phyloP scores from a whole-genome alignment of 1,140 invertebrate species.

The Caenorhabditis brenneri region DNA sequence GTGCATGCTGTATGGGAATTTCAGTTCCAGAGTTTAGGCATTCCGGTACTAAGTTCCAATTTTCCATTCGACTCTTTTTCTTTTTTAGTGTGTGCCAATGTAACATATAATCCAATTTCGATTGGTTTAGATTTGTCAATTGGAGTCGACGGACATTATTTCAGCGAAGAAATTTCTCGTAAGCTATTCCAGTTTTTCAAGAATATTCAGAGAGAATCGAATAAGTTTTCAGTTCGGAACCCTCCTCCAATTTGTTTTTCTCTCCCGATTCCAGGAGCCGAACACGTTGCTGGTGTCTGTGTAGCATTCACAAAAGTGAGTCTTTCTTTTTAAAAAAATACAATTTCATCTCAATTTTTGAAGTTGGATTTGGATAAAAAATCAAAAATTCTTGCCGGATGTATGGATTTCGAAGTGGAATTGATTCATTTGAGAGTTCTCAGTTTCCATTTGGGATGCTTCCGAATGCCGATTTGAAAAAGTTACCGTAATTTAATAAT shows the following conservation, averaged over 20 bases:
- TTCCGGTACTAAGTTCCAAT: not conserved
- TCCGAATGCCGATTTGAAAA: conserved; percentile 48
- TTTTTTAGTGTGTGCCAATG: conserved; percentile 43
- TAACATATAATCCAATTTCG: conserved; percentile 41
- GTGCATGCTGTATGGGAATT: not conserved
- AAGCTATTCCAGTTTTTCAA: not conserved
- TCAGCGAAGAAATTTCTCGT: conserved; percentile 44
- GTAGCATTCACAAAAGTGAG: conserved; percentile 42
- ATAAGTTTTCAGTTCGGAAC: conserved; percentile 34
- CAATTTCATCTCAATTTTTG: not conserved
- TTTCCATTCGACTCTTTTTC: no score
- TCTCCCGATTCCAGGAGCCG: conserved; percentile 12
- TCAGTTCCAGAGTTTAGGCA: conserved; percentile 34
- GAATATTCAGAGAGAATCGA: no score
- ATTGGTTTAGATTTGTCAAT: conserved; percentile 45
- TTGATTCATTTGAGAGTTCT: conserved; percentile 33
- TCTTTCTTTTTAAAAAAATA: not conserved
- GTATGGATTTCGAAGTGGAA: conserved; percentile 48
- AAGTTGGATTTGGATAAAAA: conserved; percentile 42
- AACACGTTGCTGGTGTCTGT: conserved; percentile 44
- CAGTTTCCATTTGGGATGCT: conserved; percentile 40
- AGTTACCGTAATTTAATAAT: no score
- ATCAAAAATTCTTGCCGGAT: conserved; percentile 18
- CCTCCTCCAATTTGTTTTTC: conserved; percentile 48
- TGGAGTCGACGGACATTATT: conserved; percentile 46